Percentiles rank a stretch among this genome's conserved stretches.
Evolutionary conservation across 2,888 invertebrate species (phyloP).

Genomic region (Macrosoma leucophasiata): DNA sequence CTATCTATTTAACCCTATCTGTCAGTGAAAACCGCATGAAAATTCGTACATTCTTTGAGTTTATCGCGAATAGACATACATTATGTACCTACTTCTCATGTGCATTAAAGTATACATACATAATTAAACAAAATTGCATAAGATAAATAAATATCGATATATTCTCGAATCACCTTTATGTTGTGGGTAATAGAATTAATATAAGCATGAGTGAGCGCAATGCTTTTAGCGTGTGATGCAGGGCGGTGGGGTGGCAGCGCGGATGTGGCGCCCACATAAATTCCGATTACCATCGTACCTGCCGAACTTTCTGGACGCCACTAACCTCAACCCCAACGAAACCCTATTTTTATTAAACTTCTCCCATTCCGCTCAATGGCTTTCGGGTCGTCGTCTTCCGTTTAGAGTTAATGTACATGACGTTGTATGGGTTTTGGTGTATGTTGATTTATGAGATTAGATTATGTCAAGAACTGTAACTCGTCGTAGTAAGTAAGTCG

Average conservation of each 20-base stretch:
- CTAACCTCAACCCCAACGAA: constrained; percentile 51
- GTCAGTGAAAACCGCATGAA: too few species aligned
- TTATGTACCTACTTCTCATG: too few species aligned
- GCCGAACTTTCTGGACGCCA: constrained; percentile 66
- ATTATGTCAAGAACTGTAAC: too few species aligned
- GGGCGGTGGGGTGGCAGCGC: constrained; percentile 23
- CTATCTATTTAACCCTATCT: too few species aligned
- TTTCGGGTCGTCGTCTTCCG: constrained; percentile 33
- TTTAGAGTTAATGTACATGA: too few species aligned
- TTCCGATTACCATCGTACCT: constrained; percentile 66
- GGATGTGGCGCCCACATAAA: constrained; percentile 56
- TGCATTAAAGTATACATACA: constrained; percentile 9
- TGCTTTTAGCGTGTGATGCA: constrained; percentile 18
- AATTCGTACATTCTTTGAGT: too few species aligned
- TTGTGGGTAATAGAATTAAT: too few species aligned
- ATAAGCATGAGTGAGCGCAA: too few species aligned
- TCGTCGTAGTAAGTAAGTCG: too few species aligned
- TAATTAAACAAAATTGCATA: constrained; percentile 15
- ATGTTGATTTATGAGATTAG: too few species aligned
- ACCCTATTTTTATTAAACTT: constrained; percentile 67
- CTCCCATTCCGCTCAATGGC: constrained; percentile 44
- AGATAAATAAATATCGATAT: constrained; percentile 6
- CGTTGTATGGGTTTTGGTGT: constrained; percentile 18
- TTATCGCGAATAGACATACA: too few species aligned
- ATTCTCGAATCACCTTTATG: too few species aligned